A percentile compares a stretch with the other conserved stretches of the same genome.
phyloP scores from a whole-genome alignment of 2,113 vertebrate species.

The Callopanchax toddi region DNA sequence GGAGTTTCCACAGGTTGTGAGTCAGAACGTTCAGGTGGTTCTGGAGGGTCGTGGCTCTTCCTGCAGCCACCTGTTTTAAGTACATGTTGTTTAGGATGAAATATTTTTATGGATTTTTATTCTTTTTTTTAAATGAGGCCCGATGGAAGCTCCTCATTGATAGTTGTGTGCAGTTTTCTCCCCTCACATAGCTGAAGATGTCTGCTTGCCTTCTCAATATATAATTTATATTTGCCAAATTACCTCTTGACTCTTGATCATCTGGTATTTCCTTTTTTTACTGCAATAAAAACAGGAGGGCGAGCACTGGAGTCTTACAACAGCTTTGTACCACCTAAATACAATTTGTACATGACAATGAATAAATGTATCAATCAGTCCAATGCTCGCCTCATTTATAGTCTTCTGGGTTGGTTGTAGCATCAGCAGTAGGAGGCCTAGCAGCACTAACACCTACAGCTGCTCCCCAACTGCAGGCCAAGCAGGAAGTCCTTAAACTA shows the following conservation, averaged over 20 bases:
- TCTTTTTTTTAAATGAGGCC: conserved; percentile 83
- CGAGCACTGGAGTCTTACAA: conserved; percentile 74
- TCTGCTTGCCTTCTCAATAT: conserved; percentile 75
- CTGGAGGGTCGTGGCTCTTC: too few relatives aligned
- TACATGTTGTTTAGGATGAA: conserved; percentile 93
- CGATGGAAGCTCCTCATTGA: conserved; percentile 81
- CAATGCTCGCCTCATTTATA: conserved; percentile 3
- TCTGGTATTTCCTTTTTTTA: conserved; percentile 78
- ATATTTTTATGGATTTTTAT: conserved; percentile 98
- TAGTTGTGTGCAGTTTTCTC: conserved; percentile 51
- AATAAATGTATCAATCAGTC: conserved; percentile 78
- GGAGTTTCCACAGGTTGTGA: conserved; percentile 40
- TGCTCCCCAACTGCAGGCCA: too few relatives aligned
- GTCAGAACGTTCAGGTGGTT: conserved; percentile 51
- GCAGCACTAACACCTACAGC: too few relatives aligned
- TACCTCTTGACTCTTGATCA: conserved; percentile 75
- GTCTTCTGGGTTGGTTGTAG: not conserved
- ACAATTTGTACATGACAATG: conserved; percentile 76
- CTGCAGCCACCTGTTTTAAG: conserved; percentile 86
- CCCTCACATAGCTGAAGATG: conserved; percentile 56
- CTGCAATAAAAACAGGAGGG: conserved; percentile 75
- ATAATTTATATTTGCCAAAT: conserved; percentile 81
- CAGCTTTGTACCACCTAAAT: conserved; percentile 78
- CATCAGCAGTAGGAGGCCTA: too few relatives aligned
- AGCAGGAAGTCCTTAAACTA: too few relatives aligned